A percentile compares a stretch with the other conserved stretches of the same genome.
Evolutionary conservation across 2,113 vertebrate species (phyloP).

Genomic region (Aix galericulata): DNA sequence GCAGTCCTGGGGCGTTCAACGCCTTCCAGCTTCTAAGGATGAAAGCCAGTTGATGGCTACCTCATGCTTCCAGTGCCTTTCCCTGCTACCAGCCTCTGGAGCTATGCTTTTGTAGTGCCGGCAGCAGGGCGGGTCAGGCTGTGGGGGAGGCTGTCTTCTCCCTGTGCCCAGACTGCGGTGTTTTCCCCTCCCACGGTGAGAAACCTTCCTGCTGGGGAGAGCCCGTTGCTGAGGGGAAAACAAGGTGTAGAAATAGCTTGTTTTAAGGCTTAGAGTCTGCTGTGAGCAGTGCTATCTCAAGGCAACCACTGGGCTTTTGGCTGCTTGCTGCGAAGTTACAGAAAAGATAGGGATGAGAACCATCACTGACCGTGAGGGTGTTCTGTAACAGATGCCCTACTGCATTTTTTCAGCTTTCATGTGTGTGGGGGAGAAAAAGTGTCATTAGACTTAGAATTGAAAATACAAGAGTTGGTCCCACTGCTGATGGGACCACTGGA

Average conservation of each 20-base stretch:
- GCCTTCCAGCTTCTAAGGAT: neutral
- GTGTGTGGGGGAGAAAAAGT: neutral
- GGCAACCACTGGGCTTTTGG: neutral
- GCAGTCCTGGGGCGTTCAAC: accelerated
- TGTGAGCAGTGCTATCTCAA: accelerated
- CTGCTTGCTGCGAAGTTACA: neutral
- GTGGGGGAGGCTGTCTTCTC: neutral
- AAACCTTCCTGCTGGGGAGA: neutral
- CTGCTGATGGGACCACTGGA: neutral
- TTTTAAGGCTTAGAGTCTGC: accelerated
- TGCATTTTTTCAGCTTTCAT: neutral
- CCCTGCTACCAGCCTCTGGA: accelerated
- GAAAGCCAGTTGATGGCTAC: accelerated
- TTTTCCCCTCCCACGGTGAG: neutral
- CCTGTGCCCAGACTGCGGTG: neutral
- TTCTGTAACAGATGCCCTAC: neutral
- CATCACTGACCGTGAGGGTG: neutral
- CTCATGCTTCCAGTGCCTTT: accelerated
- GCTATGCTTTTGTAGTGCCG: neutral
- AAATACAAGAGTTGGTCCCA: neutral
- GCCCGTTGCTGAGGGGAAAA: neutral
- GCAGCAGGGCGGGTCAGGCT: neutral
- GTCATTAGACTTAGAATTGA: neutral
- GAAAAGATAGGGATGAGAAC: neutral
- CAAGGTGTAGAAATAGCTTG: neutral